These are phyloP conservation scores for Tamias sibiricus DNA, from an alignment of 2,113 vertebrate genomes.

Conservation along the genomic window DNA sequence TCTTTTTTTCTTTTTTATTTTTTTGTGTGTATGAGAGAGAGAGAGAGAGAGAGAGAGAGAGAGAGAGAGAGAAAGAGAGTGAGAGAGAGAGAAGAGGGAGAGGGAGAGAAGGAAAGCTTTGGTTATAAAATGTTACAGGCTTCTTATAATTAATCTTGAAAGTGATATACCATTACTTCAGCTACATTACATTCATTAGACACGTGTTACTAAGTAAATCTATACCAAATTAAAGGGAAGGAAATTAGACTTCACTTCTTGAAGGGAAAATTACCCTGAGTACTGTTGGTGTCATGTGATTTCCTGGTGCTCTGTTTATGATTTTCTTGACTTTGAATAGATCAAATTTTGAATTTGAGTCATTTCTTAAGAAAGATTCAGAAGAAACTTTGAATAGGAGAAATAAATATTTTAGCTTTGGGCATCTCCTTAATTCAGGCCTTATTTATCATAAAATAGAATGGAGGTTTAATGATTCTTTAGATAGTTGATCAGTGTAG, in stretches of 20 bases:
- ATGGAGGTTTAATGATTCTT: background rate
- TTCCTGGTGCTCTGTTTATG: background rate
- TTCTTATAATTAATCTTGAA: background rate
- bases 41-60: background rate
- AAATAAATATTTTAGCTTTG: background rate
- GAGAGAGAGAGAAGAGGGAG: background rate
- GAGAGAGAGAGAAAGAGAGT: background rate
- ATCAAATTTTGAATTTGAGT: background rate
- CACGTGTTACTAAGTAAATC: background rate
- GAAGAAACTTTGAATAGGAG: background rate
- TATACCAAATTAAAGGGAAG: background rate
- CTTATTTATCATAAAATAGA: slow-evolving; percentile 21
- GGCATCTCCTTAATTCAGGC: background rate
- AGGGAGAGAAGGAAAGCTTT: too few relatives aligned
- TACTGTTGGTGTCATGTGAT: background rate
- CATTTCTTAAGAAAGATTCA: background rate
- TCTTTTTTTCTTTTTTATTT: too few relatives aligned
- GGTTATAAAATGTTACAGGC: background rate
- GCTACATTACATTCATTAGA: background rate
- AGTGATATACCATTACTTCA: background rate
- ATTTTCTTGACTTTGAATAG: background rate
- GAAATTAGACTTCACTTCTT: background rate
- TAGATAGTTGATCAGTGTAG: background rate
- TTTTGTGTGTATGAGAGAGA: background rate
- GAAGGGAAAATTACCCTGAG: background rate